A percentile compares a stretch with the other conserved stretches of the same genome.
These are phyloP conservation scores for Nephrotoma flavescens DNA, from an alignment of 2,888 invertebrate genomes.

Conservation along the genomic window DNA sequence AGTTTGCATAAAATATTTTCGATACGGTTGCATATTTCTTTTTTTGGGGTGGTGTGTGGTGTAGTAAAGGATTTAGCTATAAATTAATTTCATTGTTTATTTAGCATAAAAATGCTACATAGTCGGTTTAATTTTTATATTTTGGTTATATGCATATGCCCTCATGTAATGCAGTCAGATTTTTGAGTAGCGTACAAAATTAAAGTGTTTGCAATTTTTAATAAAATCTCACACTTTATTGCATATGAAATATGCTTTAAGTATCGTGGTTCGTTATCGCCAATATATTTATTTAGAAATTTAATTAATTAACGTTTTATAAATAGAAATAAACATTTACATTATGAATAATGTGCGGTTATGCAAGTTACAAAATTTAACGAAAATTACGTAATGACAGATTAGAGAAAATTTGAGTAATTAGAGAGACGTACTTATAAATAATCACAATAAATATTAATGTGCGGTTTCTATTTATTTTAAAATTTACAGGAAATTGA, in stretches of 20 bases:
- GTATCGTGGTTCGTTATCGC: neutral
- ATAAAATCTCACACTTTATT: neutral
- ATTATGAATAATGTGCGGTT: neutral
- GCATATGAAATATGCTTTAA: too few species aligned
- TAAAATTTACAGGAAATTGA: neutral
- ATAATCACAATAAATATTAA: neutral
- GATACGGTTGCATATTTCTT: neutral
- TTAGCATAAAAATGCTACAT: neutral
- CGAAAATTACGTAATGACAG: neutral
- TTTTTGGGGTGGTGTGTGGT: neutral
- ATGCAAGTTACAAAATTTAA: neutral
- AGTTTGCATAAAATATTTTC: neutral
- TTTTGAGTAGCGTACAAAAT: neutral
- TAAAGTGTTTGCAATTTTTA: neutral
- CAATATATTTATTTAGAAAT: neutral
- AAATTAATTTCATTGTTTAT: neutral
- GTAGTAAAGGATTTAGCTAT: neutral
- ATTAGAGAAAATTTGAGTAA: neutral
- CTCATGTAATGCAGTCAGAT: neutral
- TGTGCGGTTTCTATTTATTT: neutral
- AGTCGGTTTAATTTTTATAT: neutral
- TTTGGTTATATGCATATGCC: neutral
- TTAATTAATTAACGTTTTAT: neutral
- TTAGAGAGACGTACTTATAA: neutral
- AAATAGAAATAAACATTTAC: too few species aligned